Base-by-base conservation (phyloP, 2,113 vertebrate species). In the Vicugna pacos region DNA sequence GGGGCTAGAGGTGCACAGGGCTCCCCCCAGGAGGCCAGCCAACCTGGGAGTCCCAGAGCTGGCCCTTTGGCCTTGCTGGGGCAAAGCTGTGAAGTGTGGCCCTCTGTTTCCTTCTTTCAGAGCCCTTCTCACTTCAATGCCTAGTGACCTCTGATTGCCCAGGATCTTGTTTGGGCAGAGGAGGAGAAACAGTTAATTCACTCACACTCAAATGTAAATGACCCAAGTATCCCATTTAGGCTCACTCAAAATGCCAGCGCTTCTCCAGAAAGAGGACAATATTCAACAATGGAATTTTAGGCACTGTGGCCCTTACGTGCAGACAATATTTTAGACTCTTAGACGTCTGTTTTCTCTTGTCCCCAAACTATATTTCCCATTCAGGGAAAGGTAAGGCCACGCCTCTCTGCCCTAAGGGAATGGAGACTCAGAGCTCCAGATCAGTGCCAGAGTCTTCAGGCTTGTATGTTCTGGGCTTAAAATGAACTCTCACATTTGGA, bases 21-120 rank as follows among this genome's bases (percentile, higher is more conserved):
- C 24, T 32, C 9, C 56, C 38, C 16, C 0, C 17, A 69, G 48
- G 35, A 65, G 22, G 69, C 17, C 80, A 19, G 30, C 22, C 16
- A 2, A n/a, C 46, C 42, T 17, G 48, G 50, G 69, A 54, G 17
- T 26, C 56, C 62, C 76, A 32, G 60, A 89, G 24, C 30, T 67
- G 42, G 8, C 73, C 75, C 77, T 46, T 30, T 30, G 9, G 11
- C 48, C 81, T 77, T 56, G 35, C 30, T 72, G 60, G 38, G 54
- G n/a, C 72, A 91, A 22, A 76, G 60, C 35, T 85, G 26, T 72
- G 84, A 95, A 96, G 32, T 17, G 2, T 38, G 75, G 38, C 26
- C 87, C n/a, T 88, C 56, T 38, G 30, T 70, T 97, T 87, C 88
- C 96, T 93, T 94, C 84, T 90, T 96, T 28, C 22, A 8, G 9